Conservation (phyloP, 2,113 vertebrate genomes). For the Speoplatyrhinus poulsoni region DNA sequence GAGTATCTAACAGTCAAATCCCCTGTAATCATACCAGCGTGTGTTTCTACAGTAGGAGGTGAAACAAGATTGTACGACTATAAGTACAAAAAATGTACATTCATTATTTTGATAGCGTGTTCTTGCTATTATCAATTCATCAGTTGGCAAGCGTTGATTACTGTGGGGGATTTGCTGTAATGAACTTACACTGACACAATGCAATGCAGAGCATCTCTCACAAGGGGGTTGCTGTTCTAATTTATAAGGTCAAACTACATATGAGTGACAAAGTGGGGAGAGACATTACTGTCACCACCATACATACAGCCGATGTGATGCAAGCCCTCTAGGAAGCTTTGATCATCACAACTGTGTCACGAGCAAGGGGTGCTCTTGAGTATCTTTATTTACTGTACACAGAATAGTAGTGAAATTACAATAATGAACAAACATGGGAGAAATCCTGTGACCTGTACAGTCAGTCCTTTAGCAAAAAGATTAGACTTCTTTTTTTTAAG, state of each 20-base stretch:
- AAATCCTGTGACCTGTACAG: constrained; percentile 70
- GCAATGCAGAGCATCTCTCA: constrained; percentile 53
- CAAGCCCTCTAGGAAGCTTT: background rate
- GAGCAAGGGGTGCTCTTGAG: constrained; percentile 40
- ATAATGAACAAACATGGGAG: constrained; percentile 9
- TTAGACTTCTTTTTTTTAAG: constrained; percentile 67
- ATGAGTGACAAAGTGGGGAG: constrained; percentile 53
- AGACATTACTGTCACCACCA: constrained; percentile 16
- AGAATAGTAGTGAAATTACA: constrained; percentile 24
- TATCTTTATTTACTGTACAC: constrained; percentile 22
- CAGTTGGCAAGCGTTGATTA: constrained; percentile 51
- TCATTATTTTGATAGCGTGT: constrained; percentile 48
- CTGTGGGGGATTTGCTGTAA: constrained; percentile 62
- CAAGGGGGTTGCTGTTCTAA: constrained; percentile 60
- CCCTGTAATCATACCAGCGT: background rate
- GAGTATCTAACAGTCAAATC: background rate
- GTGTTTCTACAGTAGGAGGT: constrained; percentile 10
- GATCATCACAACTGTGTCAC: background rate
- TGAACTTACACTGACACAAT: constrained; percentile 49
- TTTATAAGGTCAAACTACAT: constrained; percentile 63
- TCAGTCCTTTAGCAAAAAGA: constrained; percentile 72
- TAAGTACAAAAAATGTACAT: constrained; percentile 51
- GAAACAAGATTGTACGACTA: constrained; percentile 40
- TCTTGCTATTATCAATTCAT: constrained; percentile 49
- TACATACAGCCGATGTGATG: constrained; percentile 44